A percentile compares a stretch with the other conserved stretches of the same genome.
phyloP scores from a whole-genome alignment of 2,113 vertebrate species.

The Neomonachus schauinslandi region DNA sequence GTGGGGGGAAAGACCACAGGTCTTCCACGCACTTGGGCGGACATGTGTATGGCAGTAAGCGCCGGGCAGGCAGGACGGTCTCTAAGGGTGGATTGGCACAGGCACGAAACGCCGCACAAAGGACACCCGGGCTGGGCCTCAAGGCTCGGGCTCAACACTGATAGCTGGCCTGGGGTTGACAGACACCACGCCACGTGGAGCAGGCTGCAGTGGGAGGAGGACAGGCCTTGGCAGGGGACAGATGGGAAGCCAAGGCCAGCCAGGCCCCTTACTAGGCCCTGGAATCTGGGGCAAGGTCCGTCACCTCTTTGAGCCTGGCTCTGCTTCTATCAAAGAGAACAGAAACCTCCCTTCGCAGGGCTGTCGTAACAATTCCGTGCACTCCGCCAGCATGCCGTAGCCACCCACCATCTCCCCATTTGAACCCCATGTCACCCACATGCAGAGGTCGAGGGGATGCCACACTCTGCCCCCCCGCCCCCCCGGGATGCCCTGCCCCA shows the following conservation, averaged over 20 bases:
- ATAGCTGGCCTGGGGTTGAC: neutral
- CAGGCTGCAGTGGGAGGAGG: neutral
- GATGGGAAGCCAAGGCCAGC: neutral
- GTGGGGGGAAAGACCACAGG: neutral
- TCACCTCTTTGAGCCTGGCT: neutral
- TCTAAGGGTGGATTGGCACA: fast-evolving
- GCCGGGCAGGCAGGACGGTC: neutral
- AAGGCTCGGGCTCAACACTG: neutral
- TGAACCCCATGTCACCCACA: neutral
- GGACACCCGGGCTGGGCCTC: neutral
- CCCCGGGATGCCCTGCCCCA: neutral
- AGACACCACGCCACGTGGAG: neutral
- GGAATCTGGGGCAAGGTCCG: neutral
- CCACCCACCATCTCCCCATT: neutral
- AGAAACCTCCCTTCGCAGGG: neutral
- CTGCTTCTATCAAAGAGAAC: neutral
- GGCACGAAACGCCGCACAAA: neutral
- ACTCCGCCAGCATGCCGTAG: fast-evolving
- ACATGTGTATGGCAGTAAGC: neutral
- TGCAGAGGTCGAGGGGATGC: neutral
- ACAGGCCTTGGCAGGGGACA: neutral
- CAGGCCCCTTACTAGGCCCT: neutral
- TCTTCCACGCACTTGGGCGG: neutral
- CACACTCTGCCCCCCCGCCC: neutral
- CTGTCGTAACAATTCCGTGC: fast-evolving